Conservation (phyloP, 92 coral and sea anemone species). For the Bergia puertoricense region DNA sequence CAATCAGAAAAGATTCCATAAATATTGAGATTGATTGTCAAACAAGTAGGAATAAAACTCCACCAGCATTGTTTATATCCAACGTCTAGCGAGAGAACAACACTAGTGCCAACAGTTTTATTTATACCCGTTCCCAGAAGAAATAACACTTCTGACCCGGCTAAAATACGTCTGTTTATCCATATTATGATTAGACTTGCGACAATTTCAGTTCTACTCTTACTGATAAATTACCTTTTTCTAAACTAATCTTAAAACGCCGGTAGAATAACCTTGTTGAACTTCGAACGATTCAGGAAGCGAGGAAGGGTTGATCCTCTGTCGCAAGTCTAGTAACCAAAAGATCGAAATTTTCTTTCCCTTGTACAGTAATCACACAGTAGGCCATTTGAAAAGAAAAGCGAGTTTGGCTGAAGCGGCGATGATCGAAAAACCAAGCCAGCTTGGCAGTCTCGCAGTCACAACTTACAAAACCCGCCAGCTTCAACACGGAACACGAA, state of each 20-base stretch:
- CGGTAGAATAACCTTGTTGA: conserved; percentile 4
- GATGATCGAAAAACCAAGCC: background rate
- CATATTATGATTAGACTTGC: background rate
- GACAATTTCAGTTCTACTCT: conserved; percentile 19
- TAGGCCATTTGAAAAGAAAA: background rate
- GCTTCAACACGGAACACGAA: conserved; percentile 41
- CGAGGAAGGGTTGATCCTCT: background rate
- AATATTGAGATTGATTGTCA: conserved; percentile 6
- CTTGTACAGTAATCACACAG: conserved; percentile 2
- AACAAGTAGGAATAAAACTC: background rate
- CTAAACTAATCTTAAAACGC: conserved; percentile 12
- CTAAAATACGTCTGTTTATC: background rate
- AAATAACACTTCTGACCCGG: background rate
- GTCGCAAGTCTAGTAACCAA: conserved; percentile 4
- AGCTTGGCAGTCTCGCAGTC: background rate
- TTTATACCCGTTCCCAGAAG: conserved; percentile 4
- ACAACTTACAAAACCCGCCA: background rate
- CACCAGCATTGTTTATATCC: background rate
- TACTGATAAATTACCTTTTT: background rate
- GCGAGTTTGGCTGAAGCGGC: background rate
- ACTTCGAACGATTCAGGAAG: conserved; percentile 32
- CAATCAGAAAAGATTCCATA: background rate
- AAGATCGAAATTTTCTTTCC: conserved; percentile 6
- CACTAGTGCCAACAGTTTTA: background rate
- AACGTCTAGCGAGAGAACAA: background rate